Evolutionary conservation across 2,113 vertebrate species (phyloP), one percentile per base, ranked within the genome.

Genomic region (Panthera leo): DNA sequence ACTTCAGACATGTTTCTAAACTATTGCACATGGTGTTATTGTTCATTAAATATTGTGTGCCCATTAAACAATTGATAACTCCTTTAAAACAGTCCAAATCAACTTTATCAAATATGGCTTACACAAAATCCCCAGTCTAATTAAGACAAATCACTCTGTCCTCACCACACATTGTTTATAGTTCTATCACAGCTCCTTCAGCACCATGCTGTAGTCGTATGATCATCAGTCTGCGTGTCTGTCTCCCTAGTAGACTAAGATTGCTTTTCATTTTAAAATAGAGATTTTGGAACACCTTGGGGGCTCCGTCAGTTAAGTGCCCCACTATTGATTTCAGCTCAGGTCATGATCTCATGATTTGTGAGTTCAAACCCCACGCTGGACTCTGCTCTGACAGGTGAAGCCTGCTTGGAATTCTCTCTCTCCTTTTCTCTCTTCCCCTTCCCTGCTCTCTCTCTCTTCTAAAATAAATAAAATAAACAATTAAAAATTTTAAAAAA

Each of bases 221-320:
- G 48, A 45, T 68, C 34, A 11, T 87, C 65, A 55, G 75, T 34
- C 87, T 71, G 36, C 21, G 39, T 65, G 45, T 71, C 73, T 71
- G 23, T 80, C 55, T 85, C 34, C 9, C 7, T 34, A 51, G 21
- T 39, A 86, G 19, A 63, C 19, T 63, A 27, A 63, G 14, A 45
- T 19, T 80, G 21, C 11, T 65, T 87, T 92, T 80, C 42, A 95
- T 55, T 87, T 87, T 65, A 31, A 95, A 75, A 82, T 88, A 82
- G 10, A 80, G 2, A 48, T 39, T 53, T 63, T 87, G 19, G 55
- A 7, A 58, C 55, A 58, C 55, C 55, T 21, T 0, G 6, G 55
- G 55, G 19, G 19, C 55, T 21, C 18, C 8, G 19, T 58, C 55
- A 58, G 7, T 21, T 58, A 58, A 58, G 18, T 58, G 18, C 21